Evolutionary conservation across 2,113 vertebrate species (phyloP), one percentile per base, ranked within the genome.

Genomic region (Willisornis vidua): DNA sequence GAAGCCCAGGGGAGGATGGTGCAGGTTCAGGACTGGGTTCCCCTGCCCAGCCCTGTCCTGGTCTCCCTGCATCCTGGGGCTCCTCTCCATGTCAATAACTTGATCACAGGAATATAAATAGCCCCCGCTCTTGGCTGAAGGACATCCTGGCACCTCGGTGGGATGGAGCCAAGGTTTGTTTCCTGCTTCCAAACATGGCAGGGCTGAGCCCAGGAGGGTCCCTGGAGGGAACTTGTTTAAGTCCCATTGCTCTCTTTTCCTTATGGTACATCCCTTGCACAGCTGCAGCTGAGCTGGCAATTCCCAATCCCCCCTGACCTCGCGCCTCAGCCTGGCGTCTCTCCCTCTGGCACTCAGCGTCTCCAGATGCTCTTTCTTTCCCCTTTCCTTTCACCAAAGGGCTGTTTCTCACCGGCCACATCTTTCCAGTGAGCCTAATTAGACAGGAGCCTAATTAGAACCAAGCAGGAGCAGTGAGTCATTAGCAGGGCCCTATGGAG

Each of bases 361-460:
- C 93, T 89, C 74, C 94, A 95, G 95, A 93, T 29, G 18, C 84
- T 82, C 62, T 49, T 62, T 94, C 75, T 91, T 49, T 59, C 52
- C 35, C 59, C 19, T 87, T 51, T 19, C 66, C 48, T 84, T 86
- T 59, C 85, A 90, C 75, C 63, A 51, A 85, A 85, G 63, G 59
- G 61, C 68, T 67, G 85, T 49, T 77, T 74, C 85, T 74, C 88
- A 80, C 65, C 26, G 6, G 57, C 57, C 14, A 0, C 88, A 57
- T 90, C 83, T 94, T 89, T 70, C 61, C 83, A 90, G 65, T 0
- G 39, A 84, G 80, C 33, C 72, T 96, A 94, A 96, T 95, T 90
- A 96, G 85, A 79, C 88, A 33, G 59, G 54, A 88, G 85, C 76
- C 82, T 92, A 94, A 96, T 97, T 93, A 92, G 86, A 90, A 82